These are phyloP conservation scores for Drosophila pruinosa DNA, from an alignment of 1,140 invertebrate genomes.

Conservation along the genomic window DNA sequence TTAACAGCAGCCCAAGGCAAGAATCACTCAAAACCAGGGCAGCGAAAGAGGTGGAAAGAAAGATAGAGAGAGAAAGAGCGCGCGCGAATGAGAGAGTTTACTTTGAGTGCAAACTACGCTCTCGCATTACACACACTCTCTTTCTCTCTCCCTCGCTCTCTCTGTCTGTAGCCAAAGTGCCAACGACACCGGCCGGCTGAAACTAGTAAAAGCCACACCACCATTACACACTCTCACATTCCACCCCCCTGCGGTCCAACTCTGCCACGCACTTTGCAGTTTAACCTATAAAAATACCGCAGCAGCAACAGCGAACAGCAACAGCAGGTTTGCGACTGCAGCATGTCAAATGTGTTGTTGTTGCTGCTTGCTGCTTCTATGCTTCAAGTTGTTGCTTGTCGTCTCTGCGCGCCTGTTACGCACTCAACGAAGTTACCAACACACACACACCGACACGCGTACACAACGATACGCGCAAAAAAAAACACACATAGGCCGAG, in stretches of 20 bases:
- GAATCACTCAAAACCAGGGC: conserved; percentile 36
- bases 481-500: neutral
- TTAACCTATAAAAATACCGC: conserved; percentile 79
- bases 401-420: conserved; percentile 68
- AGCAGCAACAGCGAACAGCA: conserved; percentile 52
- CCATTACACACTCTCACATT: conserved; percentile 3
- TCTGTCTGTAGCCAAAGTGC: conserved; percentile 29
- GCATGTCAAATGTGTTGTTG: conserved; percentile 44
- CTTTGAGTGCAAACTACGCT: conserved; percentile 31
- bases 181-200: conserved; percentile 78
- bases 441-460: conserved; percentile 49
- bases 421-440: conserved; percentile 75
- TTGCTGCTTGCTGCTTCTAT: conserved; percentile 15
- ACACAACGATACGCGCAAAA: conserved; percentile 21
- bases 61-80: too few species aligned
- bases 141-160: neutral
- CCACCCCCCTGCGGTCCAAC: neutral
- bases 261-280: conserved; percentile 60
- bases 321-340: conserved; percentile 25
- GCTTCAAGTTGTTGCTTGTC: conserved; percentile 32
- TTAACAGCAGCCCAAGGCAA: conserved; percentile 38
- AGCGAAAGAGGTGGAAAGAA: neutral
- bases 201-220: conserved; percentile 67
- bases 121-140: conserved; percentile 11
- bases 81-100: neutral